Evolutionary conservation across 2,797 vertebrate species (phyloP).

Genomic region (Numenius phaeopus): DNA sequence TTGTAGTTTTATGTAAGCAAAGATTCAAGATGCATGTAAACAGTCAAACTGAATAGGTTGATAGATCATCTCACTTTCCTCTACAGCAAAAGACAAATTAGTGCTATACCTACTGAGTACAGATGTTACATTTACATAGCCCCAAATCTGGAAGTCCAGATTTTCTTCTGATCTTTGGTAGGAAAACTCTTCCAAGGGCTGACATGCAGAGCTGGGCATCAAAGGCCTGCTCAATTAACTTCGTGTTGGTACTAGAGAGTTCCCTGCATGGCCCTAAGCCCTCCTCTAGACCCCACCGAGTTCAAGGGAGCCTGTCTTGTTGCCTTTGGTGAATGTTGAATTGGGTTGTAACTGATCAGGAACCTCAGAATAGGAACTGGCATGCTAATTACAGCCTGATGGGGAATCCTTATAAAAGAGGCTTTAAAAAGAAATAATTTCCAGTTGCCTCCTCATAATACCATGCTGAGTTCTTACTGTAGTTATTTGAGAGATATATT

Average conservation of each 20-base stretch:
- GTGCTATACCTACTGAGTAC: neutral
- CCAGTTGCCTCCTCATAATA: neutral
- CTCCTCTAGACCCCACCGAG: neutral
- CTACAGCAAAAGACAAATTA: neutral
- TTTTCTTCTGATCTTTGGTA: neutral
- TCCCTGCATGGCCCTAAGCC: neutral
- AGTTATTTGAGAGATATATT: neutral
- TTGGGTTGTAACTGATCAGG: neutral
- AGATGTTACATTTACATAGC: neutral
- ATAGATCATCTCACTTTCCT: neutral
- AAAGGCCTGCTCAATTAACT: neutral
- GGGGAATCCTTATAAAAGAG: slow-evolving; percentile 9
- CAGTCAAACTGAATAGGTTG: neutral
- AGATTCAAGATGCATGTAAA: slow-evolving; percentile 29
- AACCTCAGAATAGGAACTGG: neutral
- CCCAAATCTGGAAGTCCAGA: neutral
- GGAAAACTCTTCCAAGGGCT: neutral
- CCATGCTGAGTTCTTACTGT: neutral
- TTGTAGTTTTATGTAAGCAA: slow-evolving; percentile 48
- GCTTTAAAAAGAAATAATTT: slow-evolving; percentile 41
- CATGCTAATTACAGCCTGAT: slow-evolving; percentile 21
- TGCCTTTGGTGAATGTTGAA: neutral
- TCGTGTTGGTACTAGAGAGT: neutral
- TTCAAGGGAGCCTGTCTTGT: neutral
- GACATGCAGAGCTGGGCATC: neutral